Evolutionary conservation across 2,113 vertebrate species (phyloP).

Genomic region (Procavia capensis): DNA sequence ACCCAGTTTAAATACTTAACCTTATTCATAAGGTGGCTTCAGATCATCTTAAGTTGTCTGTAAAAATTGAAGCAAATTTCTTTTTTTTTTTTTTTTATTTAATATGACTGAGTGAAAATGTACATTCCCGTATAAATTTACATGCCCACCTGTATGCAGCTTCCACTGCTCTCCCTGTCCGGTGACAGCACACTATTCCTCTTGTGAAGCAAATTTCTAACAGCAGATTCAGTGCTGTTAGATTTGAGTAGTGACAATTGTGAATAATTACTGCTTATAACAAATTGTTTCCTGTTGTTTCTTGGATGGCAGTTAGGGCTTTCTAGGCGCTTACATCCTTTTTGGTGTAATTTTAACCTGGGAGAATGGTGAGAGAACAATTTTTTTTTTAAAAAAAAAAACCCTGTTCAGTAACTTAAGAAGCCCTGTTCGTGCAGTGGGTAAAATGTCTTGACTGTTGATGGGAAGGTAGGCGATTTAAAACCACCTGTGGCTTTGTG

Average conservation of each 20-base stretch:
- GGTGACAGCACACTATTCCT: too few species aligned
- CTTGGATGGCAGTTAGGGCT: background rate
- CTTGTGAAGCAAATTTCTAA: too few species aligned
- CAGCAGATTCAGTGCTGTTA: background rate
- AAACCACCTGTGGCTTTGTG: too few species aligned
- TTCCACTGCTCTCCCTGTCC: too few species aligned
- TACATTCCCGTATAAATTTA: too few species aligned
- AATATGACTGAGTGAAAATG: too few species aligned
- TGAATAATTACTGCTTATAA: background rate
- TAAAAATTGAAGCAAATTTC: slow-evolving; percentile 21
- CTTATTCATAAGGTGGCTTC: background rate
- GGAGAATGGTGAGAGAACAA: background rate
- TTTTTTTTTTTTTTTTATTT: too few species aligned
- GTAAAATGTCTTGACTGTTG: too few species aligned
- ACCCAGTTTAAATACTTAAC: slow-evolving; percentile 2
- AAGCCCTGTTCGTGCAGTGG: too few species aligned
- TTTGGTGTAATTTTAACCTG: background rate
- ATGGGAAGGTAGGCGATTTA: too few species aligned
- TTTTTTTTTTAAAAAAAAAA: background rate
- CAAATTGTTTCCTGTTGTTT: background rate
- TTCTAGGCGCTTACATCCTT: background rate
- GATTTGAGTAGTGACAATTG: slow-evolving; percentile 8
- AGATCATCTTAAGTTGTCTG: slow-evolving; percentile 31
- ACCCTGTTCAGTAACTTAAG: background rate
- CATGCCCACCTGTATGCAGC: too few species aligned